phyloP scores from a whole-genome alignment of 2,113 vertebrate species.

The Dasyprocta punctata region DNA sequence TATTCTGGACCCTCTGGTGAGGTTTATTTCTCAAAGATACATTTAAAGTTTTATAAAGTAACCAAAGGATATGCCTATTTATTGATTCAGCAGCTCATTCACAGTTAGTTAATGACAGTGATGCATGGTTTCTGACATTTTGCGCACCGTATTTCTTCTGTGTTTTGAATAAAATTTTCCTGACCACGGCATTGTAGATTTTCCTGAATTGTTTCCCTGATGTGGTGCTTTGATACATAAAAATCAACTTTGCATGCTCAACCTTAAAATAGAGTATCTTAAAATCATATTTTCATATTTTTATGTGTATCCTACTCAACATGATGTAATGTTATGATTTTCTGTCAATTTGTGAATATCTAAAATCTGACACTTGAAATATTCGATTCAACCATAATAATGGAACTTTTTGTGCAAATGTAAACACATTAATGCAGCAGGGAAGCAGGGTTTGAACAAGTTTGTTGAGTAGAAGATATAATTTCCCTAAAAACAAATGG shows the following conservation, averaged over 20 bases:
- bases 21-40: constrained; percentile 7
- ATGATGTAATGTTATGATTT: constrained; percentile 49
- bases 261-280: not conserved
- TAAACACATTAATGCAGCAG: constrained; percentile 28
- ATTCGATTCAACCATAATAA: not conserved
- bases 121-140: not conserved
- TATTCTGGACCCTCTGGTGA: not conserved
- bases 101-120: not conserved
- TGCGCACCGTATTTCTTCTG: not conserved
- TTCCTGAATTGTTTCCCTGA: not conserved
- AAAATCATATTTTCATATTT: not conserved
- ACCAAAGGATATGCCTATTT: not conserved
- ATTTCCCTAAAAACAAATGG: constrained; percentile 68
- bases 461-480: not conserved
- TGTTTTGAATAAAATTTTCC: not conserved
- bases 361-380: constrained; percentile 59
- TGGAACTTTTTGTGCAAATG: constrained; percentile 23
- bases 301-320: not conserved
- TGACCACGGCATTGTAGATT: not conserved
- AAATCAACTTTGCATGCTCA: not conserved
- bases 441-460: not conserved
- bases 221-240: constrained; percentile 22
- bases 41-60: not conserved
- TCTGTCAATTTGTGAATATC: constrained; percentile 41
- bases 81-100: not conserved